Base-by-base conservation (phyloP, 2,797 vertebrate genomes). In the Pipistrellus pygmaeus region DNA sequence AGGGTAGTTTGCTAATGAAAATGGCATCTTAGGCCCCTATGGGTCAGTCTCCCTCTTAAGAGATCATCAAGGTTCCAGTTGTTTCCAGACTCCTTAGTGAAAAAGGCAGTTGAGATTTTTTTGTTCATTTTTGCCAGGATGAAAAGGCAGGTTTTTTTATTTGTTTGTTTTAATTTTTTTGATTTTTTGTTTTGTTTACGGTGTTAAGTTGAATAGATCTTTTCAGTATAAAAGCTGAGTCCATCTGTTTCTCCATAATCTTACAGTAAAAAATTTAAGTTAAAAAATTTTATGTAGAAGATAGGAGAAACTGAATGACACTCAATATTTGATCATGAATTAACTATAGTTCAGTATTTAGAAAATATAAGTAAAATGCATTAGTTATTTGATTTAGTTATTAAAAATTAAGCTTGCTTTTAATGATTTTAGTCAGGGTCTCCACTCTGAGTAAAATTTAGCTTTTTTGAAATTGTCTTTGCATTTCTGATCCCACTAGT, bases 381-480 rank as follows among this genome's bases (percentile, higher is more conserved):
- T 86, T 91, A 46, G 46, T 20, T 44, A 87, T 32, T 88, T 95
- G 46, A 72, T 85, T 87, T 91, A 53, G 55, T 92, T 73, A 44
- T 72, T 84, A 60, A 91, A 57, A 83, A 55, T 84, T 95, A 93
- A 93, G 44, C 55, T 92, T 92, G 15, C 12, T 95, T 15, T 87
- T 81, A 85, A 90, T 88, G 75, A 53, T 62, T 94, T 95, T 72
- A 91, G 78, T 89, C 44, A 87, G 80, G 25, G 2, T 88, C 60
- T 75, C 96, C 32, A 85, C 32, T 71, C 35, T 32, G 44, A 96
- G 66, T 97, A 93, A 90, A 81, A 81, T 77, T 91, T 90, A 95
- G 85, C 46, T 35, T 25, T 83, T 92, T 95, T 84, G 75, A 91
- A 83, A 92, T 95, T 88, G 71, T 77, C 27, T 96, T 92, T 97